These are phyloP conservation scores for Maniola hyperantus DNA, from an alignment of 2,888 invertebrate species.

Conservation along the genomic window DNA sequence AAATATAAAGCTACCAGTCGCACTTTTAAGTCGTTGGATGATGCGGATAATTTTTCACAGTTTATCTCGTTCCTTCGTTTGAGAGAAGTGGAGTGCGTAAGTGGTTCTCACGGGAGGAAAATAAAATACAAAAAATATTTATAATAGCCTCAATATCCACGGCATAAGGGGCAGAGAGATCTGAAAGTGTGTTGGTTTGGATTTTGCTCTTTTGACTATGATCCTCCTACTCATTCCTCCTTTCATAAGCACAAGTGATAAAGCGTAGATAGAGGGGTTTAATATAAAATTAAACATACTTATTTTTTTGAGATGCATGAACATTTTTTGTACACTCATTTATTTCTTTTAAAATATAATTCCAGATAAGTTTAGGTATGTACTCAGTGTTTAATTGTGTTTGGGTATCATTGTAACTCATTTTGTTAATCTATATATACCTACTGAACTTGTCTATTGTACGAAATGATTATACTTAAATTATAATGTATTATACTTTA, in stretches of 20 bases:
- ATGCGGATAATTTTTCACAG: constrained; percentile 72
- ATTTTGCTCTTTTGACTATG: not conserved
- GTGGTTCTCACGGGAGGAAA: constrained; percentile 24
- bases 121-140: constrained; percentile 5
- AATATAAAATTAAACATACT: too few relatives aligned
- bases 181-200: not conserved
- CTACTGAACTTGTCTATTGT: too few relatives aligned
- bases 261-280: too few relatives aligned
- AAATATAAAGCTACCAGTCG: constrained; percentile 46
- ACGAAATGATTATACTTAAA: too few relatives aligned
- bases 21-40: constrained; percentile 64
- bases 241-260: not conserved
- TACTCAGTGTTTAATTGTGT: too few relatives aligned
- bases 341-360: too few relatives aligned
- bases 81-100: constrained; percentile 29
- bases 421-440: too few relatives aligned
- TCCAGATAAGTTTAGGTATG: too few relatives aligned
- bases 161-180: not conserved
- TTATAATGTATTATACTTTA: too few relatives aligned
- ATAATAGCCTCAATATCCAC: not conserved
- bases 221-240: not conserved
- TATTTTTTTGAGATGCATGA: too few relatives aligned
- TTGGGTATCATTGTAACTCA: too few relatives aligned
- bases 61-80: constrained; percentile 56
- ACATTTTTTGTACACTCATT: too few relatives aligned